phyloP scores from a whole-genome alignment of 23 tunicate species.

The Botrylloides violaceus region DNA sequence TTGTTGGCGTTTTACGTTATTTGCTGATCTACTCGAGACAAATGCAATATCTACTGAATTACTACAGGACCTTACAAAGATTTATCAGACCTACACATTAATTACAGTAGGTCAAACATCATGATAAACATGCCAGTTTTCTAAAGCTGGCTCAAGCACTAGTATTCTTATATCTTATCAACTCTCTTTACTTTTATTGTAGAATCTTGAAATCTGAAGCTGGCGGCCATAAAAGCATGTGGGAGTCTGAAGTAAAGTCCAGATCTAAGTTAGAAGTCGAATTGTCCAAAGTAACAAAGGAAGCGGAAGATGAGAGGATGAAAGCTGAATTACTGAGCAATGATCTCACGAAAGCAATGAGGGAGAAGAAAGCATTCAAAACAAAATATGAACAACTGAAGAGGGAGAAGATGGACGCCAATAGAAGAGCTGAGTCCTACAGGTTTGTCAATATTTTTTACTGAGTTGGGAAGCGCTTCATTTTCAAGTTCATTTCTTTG shows the following conservation, averaged over 20 bases:
- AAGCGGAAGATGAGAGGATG: slow-evolving; percentile 29
- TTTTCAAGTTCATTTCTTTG: too few species aligned
- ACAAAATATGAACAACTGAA: slow-evolving; percentile 36
- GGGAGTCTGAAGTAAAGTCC: slow-evolving; percentile 76
- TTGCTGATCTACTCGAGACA: too few species aligned
- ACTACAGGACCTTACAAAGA: too few species aligned
- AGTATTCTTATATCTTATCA: background rate
- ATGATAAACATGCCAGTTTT: too few species aligned
- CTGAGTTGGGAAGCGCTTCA: too few species aligned
- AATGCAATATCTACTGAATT: too few species aligned
- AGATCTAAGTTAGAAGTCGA: slow-evolving; percentile 44
- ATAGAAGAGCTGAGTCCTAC: slow-evolving; percentile 41
- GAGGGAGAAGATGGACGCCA: slow-evolving; percentile 25
- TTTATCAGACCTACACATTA: too few species aligned
- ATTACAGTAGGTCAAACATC: too few species aligned
- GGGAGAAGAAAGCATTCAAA: slow-evolving; percentile 38
- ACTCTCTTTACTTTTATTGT: background rate
- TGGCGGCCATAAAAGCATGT: slow-evolving; percentile 60
- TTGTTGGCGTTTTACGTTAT: too few species aligned
- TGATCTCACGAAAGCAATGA: slow-evolving; percentile 20
- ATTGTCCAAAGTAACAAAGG: slow-evolving; percentile 32
- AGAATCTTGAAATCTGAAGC: slow-evolving; percentile 65
- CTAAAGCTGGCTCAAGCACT: too few species aligned
- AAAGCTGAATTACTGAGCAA: slow-evolving; percentile 24
- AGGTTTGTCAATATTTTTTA: too few species aligned